These are phyloP conservation scores for Pinctada fucata DNA, from an alignment of 2,888 invertebrate genomes.

Conservation along the genomic window DNA sequence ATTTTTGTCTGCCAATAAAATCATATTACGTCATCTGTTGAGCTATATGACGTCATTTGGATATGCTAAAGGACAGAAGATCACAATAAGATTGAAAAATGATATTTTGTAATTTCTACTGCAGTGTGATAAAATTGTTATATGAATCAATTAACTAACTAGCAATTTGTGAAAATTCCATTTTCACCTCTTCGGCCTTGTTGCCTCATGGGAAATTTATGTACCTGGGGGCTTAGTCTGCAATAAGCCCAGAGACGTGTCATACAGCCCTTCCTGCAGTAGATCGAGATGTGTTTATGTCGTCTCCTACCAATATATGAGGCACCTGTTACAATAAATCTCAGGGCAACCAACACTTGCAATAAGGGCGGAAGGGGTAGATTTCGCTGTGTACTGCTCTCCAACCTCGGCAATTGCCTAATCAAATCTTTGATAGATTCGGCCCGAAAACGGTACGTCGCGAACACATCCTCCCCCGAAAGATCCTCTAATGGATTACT, in stretches of 20 bases:
- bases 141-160: not conserved
- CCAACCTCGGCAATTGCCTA: not conserved
- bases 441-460: not conserved
- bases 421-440: not conserved
- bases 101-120: too few species aligned
- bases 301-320: not conserved
- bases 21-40: too few species aligned
- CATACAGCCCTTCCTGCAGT: not conserved
- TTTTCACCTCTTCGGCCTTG: not conserved
- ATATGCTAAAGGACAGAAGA: too few species aligned
- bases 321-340: not conserved
- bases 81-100: too few species aligned
- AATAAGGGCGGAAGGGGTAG: constrained; percentile 7
- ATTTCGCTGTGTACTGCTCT: not conserved
- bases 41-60: too few species aligned
- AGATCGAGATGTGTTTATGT: not conserved
- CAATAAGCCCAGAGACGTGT: not conserved
- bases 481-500: constrained; percentile 8
- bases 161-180: not conserved
- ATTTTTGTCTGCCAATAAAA: too few species aligned
- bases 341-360: not conserved
- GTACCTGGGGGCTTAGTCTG: not conserved
- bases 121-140: too few species aligned
- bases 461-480: not conserved
- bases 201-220: not conserved